A percentile compares a stretch with the other conserved stretches of the same genome.
These are phyloP conservation scores for Drosophila prosaltans DNA, from an alignment of 1,140 invertebrate genomes.

Conservation along the genomic window DNA sequence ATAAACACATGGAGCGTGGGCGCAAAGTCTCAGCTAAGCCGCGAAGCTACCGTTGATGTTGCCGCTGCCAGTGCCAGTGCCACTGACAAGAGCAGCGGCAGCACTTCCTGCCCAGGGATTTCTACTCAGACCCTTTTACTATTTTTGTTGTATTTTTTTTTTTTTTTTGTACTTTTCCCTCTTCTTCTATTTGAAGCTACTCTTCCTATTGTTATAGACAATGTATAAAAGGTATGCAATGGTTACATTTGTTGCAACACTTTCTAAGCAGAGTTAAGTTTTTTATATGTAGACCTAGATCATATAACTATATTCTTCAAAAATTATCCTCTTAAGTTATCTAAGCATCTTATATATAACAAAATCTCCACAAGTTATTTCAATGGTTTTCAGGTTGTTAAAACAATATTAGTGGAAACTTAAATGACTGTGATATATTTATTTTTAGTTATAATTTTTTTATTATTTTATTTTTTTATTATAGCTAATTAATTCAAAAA, in stretches of 20 bases:
- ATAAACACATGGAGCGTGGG: slow-evolving; percentile 80
- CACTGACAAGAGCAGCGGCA: slow-evolving; percentile 48
- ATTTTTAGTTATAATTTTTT: no score
- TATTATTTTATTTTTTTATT: no score
- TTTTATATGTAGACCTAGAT: no score
- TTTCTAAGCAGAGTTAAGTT: no score
- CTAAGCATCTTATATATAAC: no score
- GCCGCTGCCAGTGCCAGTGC: slow-evolving; percentile 55
- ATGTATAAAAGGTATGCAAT: neutral
- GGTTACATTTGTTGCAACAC: neutral
- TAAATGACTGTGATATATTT: no score
- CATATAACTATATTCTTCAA: no score
- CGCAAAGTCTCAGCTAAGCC: slow-evolving; percentile 79
- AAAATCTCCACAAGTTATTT: no score
- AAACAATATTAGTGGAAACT: no score
- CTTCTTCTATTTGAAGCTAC: neutral
- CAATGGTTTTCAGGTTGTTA: no score
- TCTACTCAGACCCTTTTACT: slow-evolving; percentile 22
- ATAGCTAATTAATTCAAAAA: no score
- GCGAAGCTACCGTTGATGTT: slow-evolving; percentile 56
- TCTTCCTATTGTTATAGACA: slow-evolving; percentile 13
- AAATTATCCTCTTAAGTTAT: no score
- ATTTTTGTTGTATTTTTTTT: slow-evolving; percentile 35
- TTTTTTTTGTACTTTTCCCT: slow-evolving; percentile 9
- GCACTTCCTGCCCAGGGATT: slow-evolving; percentile 62